These are phyloP conservation scores for Conistra vaccinii DNA, from an alignment of 2,888 invertebrate species.

Conservation along the genomic window DNA sequence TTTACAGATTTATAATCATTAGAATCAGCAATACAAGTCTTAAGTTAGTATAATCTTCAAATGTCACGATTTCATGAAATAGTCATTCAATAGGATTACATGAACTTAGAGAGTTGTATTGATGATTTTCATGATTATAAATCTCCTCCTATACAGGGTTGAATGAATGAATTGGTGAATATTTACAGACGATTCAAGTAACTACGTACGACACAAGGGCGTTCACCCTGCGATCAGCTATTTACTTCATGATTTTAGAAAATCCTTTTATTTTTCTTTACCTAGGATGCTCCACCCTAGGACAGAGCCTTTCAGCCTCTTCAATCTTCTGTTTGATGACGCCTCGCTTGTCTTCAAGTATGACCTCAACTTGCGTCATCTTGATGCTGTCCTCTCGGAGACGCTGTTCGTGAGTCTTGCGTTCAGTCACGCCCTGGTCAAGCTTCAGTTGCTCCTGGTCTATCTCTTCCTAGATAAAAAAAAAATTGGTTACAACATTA, in stretches of 20 bases:
- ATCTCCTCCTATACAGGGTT: no score
- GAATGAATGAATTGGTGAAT: neutral
- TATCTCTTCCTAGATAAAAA: slow-evolving; percentile 86
- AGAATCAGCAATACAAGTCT: no score
- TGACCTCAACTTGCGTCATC: slow-evolving; percentile 79
- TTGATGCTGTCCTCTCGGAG: slow-evolving; percentile 84
- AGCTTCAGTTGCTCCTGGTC: slow-evolving; percentile 84
- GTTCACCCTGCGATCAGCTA: neutral
- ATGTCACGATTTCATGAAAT: no score
- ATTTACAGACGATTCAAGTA: neutral
- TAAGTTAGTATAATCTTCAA: no score
- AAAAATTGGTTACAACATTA: no score
- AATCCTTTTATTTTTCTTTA: slow-evolving; percentile 61
- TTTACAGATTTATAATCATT: no score
- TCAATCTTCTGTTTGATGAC: slow-evolving; percentile 75
- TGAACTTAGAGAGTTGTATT: no score
- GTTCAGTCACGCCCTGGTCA: slow-evolving; percentile 79
- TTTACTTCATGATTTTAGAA: neutral
- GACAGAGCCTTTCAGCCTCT: slow-evolving; percentile 86
- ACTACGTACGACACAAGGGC: neutral
- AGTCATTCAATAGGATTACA: no score
- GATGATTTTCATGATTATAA: no score
- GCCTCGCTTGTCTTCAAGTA: slow-evolving; percentile 80
- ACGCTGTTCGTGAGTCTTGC: slow-evolving; percentile 74
- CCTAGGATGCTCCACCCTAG: slow-evolving; percentile 88